Conservation (phyloP, 2,888 invertebrate species). For the Folsomia manolachei region DNA sequence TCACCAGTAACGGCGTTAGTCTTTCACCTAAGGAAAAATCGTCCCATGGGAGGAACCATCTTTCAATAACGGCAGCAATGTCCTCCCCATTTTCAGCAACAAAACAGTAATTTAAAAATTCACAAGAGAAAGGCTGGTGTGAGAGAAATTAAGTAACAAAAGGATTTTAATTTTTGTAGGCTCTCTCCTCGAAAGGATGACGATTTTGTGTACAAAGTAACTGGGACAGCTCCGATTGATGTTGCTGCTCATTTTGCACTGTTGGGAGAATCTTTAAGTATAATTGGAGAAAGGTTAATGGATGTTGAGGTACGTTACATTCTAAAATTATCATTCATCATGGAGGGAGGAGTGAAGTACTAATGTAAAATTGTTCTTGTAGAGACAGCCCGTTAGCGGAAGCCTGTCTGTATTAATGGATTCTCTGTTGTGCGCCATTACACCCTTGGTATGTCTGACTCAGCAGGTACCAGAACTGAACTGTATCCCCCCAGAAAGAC, state of each 20-base stretch:
- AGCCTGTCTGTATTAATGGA: conserved; percentile 85
- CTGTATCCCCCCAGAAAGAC: conserved; percentile 61
- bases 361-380: not conserved
- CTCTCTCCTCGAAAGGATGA: conserved; percentile 36
- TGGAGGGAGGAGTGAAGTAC: too few species aligned
- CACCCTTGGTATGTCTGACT: conserved; percentile 80
- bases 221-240: conserved; percentile 78
- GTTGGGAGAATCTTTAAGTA: conserved; percentile 86
- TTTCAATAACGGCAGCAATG: not conserved
- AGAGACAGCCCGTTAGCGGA: conserved; percentile 81
- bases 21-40: not conserved
- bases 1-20: not conserved
- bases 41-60: not conserved
- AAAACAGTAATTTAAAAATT: not conserved
- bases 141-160: too few species aligned
- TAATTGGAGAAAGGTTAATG: conserved; percentile 87
- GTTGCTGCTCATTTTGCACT: conserved; percentile 88
- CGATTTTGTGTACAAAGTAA: conserved; percentile 59
- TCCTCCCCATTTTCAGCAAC: not conserved
- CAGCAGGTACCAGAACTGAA: conserved; percentile 75
- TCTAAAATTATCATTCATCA: conserved; percentile 9
- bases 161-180: too few species aligned
- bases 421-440: conserved; percentile 85
- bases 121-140: too few species aligned
- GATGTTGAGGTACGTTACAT: conserved; percentile 79